Percentiles rank a stretch among this genome's conserved stretches.
Conservation (phyloP, 2,888 invertebrate species). For the Apantesis nais region DNA sequence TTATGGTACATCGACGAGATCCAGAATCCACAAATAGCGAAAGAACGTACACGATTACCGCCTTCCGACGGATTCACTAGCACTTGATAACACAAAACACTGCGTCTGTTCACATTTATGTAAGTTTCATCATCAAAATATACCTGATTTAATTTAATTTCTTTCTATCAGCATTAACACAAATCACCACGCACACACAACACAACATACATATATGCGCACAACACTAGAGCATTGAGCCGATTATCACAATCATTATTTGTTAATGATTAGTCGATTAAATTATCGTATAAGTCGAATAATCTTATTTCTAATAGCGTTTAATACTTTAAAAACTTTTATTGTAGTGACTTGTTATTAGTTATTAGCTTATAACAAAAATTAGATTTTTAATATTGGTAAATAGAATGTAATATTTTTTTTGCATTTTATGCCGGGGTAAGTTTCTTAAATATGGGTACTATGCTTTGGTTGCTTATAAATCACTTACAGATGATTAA, state of each 20-base stretch:
- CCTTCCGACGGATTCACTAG: conserved; percentile 83
- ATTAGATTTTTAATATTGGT: no score
- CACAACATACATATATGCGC: conserved; percentile 77
- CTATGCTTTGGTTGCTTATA: no score
- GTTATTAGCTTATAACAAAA: no score
- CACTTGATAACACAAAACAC: conserved; percentile 83
- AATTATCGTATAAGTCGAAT: no score
- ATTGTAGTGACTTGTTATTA: no score
- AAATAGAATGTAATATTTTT: no score
- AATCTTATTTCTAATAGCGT: no score
- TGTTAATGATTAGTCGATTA: conserved; percentile 38
- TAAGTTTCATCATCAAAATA: conserved; percentile 81
- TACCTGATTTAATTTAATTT: conserved; percentile 82
- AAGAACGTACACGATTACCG: conserved; percentile 85
- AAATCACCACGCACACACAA: conserved; percentile 87
- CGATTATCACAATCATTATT: conserved; percentile 39
- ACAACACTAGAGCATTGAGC: conserved; percentile 60
- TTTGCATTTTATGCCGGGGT: no score
- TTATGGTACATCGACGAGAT: conserved; percentile 85
- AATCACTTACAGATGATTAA: no score
- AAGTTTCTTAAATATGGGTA: no score
- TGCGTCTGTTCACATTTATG: conserved; percentile 81
- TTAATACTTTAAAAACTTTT: not conserved
- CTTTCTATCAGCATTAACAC: conserved; percentile 85
- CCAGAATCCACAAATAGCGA: conserved; percentile 85